Conservation (phyloP, 2,888 invertebrate genomes). For the Eupithecia subumbrata region DNA sequence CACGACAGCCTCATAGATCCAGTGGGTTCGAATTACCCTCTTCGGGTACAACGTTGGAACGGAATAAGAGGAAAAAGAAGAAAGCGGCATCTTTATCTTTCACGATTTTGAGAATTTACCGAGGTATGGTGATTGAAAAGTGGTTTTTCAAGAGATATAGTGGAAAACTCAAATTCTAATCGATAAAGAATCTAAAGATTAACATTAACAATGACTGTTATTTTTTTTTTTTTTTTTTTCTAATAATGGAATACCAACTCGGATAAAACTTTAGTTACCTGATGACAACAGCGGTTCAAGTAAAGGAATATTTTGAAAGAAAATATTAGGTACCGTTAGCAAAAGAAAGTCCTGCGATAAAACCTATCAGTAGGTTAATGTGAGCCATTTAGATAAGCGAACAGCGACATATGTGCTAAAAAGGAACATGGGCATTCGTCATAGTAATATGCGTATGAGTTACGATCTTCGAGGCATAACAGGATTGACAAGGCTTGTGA, state of each 20-base stretch:
- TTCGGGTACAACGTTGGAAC: not conserved
- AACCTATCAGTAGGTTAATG: slow-evolving; percentile 19
- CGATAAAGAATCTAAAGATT: not conserved
- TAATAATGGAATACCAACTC: not conserved
- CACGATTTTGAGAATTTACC: not conserved
- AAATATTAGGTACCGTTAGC: not conserved
- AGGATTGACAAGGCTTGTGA: slow-evolving; percentile 20
- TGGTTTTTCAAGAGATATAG: not conserved
- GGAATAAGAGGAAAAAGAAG: not conserved
- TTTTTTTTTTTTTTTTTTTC: too few relatives aligned
- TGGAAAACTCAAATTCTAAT: not conserved
- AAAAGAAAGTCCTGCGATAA: slow-evolving; percentile 19
- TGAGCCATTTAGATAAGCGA: slow-evolving; percentile 17
- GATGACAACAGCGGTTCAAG: not conserved
- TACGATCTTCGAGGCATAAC: slow-evolving; percentile 17
- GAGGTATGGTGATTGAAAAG: not conserved
- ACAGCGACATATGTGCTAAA: slow-evolving; percentile 20
- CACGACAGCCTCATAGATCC: slow-evolving; percentile 41
- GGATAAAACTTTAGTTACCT: not conserved
- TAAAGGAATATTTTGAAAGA: not conserved
- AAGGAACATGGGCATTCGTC: slow-evolving; percentile 20
- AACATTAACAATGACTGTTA: too few relatives aligned
- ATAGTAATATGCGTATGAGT: slow-evolving; percentile 16
- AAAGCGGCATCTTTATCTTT: not conserved
- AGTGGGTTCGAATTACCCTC: slow-evolving; percentile 46